Conservation (phyloP, 2,888 invertebrate species). For the Orchesella flavescens region DNA sequence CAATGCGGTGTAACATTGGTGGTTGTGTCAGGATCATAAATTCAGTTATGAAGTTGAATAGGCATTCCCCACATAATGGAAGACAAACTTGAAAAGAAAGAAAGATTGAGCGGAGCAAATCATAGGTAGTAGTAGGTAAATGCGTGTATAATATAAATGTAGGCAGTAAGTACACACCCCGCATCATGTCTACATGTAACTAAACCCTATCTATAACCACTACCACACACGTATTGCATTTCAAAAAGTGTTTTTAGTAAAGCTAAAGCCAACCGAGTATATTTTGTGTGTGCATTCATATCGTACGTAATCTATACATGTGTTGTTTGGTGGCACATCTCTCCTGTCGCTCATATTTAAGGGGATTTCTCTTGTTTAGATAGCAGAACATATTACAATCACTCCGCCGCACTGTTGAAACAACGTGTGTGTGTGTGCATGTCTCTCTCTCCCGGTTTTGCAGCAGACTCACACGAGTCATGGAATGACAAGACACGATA, state of each 20-base stretch:
- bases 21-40: slow-evolving; percentile 1
- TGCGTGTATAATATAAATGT: background rate
- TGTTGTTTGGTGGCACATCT: background rate
- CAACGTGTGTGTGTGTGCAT: background rate
- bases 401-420: background rate
- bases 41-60: slow-evolving; percentile 2
- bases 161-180: background rate
- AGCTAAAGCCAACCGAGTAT: background rate
- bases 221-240: background rate
- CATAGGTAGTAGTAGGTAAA: background rate
- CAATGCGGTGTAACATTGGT: slow-evolving; percentile 50
- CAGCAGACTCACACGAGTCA: slow-evolving; percentile 22
- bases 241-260: background rate
- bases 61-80: background rate
- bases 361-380: background rate
- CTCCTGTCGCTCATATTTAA: slow-evolving; percentile 9
- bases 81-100: background rate
- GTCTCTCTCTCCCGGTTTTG: slow-evolving; percentile 9
- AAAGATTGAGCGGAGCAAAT: background rate
- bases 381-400: background rate
- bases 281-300: background rate
- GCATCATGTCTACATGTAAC: background rate
- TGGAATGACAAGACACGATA: slow-evolving; percentile 32
- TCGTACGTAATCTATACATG: no score
- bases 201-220: background rate